Evolutionary conservation across 1,140 invertebrate species (phyloP).

Genomic region (Caenorhabditis briggsae): DNA sequence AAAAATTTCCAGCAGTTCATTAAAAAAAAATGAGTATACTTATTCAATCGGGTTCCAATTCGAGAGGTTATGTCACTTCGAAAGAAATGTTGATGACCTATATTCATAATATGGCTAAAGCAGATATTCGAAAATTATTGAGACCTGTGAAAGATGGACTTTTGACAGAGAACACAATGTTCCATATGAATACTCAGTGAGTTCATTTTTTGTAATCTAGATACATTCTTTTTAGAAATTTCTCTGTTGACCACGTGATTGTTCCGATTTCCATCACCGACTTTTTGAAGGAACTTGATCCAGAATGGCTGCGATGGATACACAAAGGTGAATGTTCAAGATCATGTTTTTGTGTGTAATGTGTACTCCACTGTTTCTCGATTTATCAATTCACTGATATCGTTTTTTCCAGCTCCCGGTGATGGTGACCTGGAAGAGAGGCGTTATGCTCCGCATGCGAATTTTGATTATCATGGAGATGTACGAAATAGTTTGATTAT

Average conservation of each 20-base stretch:
- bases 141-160: constrained; percentile 69
- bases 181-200: constrained; percentile 70
- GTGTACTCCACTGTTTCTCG: background rate
- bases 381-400: background rate
- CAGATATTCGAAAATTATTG: constrained; percentile 60
- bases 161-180: constrained; percentile 69
- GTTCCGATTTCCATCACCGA: constrained; percentile 66
- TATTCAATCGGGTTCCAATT: constrained; percentile 52
- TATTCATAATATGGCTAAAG: constrained; percentile 60
- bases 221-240: constrained; percentile 65
- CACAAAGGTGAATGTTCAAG: constrained; percentile 64
- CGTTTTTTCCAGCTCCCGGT: constrained; percentile 16
- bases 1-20: background rate
- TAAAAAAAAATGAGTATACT: background rate
- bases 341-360: background rate
- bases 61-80: constrained; percentile 56
- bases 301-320: constrained; percentile 70
- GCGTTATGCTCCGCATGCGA: constrained; percentile 19
- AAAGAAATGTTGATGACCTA: constrained; percentile 59
- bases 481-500: background rate
- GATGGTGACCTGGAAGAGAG: constrained; percentile 39
- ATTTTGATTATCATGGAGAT: constrained; percentile 44
- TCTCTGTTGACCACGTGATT: constrained; percentile 71
- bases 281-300: constrained; percentile 67
- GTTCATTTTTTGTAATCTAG: constrained; percentile 14